Evolutionary conservation across 1,140 invertebrate genomes (phyloP), one percentile per base, ranked within the genome.

Genomic region (Notospermus geniculatus): DNA sequence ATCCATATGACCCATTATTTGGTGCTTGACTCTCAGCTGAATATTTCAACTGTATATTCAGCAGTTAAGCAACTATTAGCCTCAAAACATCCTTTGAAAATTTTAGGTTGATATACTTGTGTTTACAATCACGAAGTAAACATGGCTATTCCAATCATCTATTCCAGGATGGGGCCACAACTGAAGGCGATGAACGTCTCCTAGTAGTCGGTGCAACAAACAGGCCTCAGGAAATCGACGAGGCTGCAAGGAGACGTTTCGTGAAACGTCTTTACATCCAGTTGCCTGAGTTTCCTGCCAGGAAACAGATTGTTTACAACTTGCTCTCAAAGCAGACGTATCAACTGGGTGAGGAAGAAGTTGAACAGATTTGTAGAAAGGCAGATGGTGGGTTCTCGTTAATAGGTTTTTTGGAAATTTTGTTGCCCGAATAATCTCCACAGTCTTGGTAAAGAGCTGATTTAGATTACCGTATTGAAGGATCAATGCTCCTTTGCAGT

Each of bases 201-300:
- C 85, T 99, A 13, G 91, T 99, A 1, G 93, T 99, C 86, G 97
- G 94, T 32, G 97, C 97, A 22, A 99, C 97, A 1, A 99, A 99
- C 83, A 83, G 84, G 59, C 86, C 86, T 9, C 92, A 96, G 77
- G 95, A 98, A 80, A 82, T 98, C 29, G 95, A 98, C 73, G 94
- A 95, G 82, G 93, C 93, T 50, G 92, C 91, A 0, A 77, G 93
- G 41, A 71, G 86, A 69, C 85, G 95, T 63, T 98, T 98, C 78
- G 89, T 93, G 0, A 98, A 97, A 81, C 85, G 95, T 59, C 89
- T 98, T 19, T 98, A 97, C 80, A 93, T 98, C 27, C 88, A 91
- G 25, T 83, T 98, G 57, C 95, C 95, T 1, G 91, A 95, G 77
- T 73, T 83, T 55, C 84, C 84, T 23, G 95, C 94, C 1, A 85